Conservation (phyloP, 2,113 vertebrate species). For the Turdus rufiventris region DNA sequence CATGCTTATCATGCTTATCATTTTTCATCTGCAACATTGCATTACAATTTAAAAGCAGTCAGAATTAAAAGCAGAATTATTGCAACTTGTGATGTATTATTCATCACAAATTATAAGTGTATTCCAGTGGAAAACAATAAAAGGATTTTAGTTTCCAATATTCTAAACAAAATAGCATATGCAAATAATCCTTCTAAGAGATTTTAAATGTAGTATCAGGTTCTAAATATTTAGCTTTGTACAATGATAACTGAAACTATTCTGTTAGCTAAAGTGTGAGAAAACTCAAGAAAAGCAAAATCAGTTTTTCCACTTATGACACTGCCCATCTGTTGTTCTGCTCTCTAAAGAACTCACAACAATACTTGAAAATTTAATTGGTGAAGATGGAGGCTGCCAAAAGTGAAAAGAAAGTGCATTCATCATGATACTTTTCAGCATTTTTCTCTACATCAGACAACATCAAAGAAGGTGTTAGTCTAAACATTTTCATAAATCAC, state of each 20-base stretch:
- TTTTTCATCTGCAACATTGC: background rate
- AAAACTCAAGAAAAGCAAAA: slow-evolving; percentile 16
- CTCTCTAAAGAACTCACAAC: slow-evolving; percentile 7
- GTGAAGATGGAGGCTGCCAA: slow-evolving; percentile 62
- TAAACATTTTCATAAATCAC: slow-evolving; percentile 83
- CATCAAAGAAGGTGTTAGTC: slow-evolving; percentile 81
- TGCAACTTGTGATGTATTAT: background rate
- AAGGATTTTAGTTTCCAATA: background rate
- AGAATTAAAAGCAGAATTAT: background rate
- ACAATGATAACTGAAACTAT: background rate
- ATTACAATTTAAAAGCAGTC: background rate
- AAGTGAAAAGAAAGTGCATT: slow-evolving; percentile 69
- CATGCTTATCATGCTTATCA: background rate
- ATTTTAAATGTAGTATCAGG: background rate
- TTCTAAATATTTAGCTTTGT: background rate
- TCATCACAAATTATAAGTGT: background rate
- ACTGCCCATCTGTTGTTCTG: slow-evolving; percentile 23
- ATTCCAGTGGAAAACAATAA: background rate
- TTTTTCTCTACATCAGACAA: slow-evolving; percentile 75
- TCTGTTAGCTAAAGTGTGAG: background rate
- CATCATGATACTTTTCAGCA: slow-evolving; percentile 72
- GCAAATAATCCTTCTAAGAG: background rate
- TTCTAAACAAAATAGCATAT: background rate
- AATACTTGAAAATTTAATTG: slow-evolving; percentile 40
- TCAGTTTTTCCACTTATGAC: background rate